Percentiles rank a stretch among this genome's conserved stretches.
Evolutionary conservation across 2,888 invertebrate species (phyloP).

Genomic region (Microctonus hyperodae): DNA sequence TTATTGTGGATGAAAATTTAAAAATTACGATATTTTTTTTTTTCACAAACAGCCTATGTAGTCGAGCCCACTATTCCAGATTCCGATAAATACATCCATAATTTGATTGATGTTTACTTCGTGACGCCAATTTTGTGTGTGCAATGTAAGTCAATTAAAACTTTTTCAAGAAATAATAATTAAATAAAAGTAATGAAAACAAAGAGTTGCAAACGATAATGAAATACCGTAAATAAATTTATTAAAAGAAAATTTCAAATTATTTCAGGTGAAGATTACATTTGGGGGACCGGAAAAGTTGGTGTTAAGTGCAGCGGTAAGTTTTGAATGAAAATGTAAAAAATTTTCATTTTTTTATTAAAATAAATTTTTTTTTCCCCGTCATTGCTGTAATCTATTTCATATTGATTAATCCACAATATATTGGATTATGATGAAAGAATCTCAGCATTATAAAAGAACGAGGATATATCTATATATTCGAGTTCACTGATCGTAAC

Average conservation of each 20-base stretch:
- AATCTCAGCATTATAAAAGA: constrained; percentile 13
- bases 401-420: constrained; percentile 4
- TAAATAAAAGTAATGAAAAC: neutral
- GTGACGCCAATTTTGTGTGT: constrained; percentile 66
- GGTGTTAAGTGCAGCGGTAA: constrained; percentile 71
- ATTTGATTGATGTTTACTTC: constrained; percentile 65
- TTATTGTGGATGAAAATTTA: too few relatives aligned
- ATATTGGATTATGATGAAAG: constrained; percentile 4
- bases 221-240: neutral
- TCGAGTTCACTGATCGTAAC: constrained; percentile 30
- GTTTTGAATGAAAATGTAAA: constrained; percentile 39
- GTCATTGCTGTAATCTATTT: neutral
- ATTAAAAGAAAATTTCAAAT: neutral
- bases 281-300: constrained; percentile 70
- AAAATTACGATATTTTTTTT: constrained; percentile 2
- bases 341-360: neutral
- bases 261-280: constrained; percentile 69
- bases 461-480: constrained; percentile 9
- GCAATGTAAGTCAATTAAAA: constrained; percentile 65
- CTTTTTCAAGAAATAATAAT: neutral
- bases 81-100: constrained; percentile 57
- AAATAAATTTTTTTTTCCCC: neutral
- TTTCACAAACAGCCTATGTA: constrained; percentile 54
- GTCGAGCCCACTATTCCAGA: constrained; percentile 50
- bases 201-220: constrained; percentile 25